Percentiles rank a stretch among this genome's conserved stretches.
phyloP scores from a whole-genome alignment of 2,888 invertebrate species.

The Polymixis flavicincta region DNA sequence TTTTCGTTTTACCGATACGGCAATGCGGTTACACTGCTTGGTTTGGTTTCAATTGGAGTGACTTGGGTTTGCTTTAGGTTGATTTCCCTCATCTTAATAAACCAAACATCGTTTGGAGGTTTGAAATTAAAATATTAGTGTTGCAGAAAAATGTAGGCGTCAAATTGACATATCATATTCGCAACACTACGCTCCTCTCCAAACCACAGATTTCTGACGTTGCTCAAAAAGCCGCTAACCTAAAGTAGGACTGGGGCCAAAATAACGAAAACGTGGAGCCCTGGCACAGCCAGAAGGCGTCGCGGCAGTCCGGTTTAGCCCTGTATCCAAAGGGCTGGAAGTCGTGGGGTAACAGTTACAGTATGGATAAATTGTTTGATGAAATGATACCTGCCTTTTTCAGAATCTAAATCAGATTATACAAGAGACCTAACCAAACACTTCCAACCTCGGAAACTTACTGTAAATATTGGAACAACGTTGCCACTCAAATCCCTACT shows the following conservation, averaged over 20 bases:
- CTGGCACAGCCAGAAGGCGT: too few relatives aligned
- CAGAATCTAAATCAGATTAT: neutral
- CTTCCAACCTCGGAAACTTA: slow-evolving; percentile 6
- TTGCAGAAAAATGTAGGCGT: too few relatives aligned
- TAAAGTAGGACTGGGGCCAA: too few relatives aligned
- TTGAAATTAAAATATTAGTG: too few relatives aligned
- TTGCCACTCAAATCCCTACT: neutral
- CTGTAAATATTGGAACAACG: slow-evolving; percentile 2
- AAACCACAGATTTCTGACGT: too few relatives aligned
- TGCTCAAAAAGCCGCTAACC: too few relatives aligned
- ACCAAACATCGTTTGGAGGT: neutral
- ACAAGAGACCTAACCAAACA: neutral
- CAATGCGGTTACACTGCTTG: slow-evolving; percentile 46
- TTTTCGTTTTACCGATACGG: slow-evolving; percentile 58
- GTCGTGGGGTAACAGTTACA: too few relatives aligned
- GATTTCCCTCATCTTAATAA: neutral
- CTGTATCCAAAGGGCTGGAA: too few relatives aligned
- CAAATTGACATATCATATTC: too few relatives aligned
- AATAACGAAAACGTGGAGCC: too few relatives aligned
- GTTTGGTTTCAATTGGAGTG: slow-evolving; percentile 14
- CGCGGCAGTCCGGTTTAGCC: too few relatives aligned
- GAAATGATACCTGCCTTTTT: neutral
- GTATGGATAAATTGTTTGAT: neutral
- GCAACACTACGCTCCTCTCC: too few relatives aligned
- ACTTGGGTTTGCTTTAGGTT: neutral